Conservation (phyloP, 2,797 vertebrate genomes). For the Calcarius lapponicus region DNA sequence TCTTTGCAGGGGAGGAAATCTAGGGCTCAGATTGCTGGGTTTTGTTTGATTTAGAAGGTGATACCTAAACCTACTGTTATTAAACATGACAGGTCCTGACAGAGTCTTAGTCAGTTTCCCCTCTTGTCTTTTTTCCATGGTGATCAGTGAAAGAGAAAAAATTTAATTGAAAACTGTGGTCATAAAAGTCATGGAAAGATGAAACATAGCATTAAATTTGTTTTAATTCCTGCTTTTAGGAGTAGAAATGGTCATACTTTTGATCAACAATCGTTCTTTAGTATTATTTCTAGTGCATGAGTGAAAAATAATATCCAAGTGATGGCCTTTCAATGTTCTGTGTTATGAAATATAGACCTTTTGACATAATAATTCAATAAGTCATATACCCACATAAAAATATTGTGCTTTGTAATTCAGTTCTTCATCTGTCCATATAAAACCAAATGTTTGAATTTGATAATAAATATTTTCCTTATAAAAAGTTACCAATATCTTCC, state of each 20-base stretch:
- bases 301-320: not conserved
- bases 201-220: not conserved
- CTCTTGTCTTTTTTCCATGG: not conserved
- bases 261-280: not conserved
- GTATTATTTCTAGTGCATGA: not conserved
- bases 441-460: not conserved
- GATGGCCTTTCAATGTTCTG: not conserved
- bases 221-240: not conserved
- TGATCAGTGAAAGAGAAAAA: slow-evolving; percentile 4
- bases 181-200: not conserved
- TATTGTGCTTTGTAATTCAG: not conserved
- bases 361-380: not conserved
- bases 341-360: not conserved
- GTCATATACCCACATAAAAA: not conserved
- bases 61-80: not conserved
- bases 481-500: not conserved
- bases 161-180: not conserved
- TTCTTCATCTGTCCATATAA: not conserved
- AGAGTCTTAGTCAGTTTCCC: not conserved
- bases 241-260: not conserved
- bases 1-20: not conserved
- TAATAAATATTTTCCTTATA: not conserved
- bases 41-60: not conserved
- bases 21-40: not conserved
- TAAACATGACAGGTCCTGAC: slow-evolving; percentile 18